These are phyloP conservation scores for Luperina testacea DNA, from an alignment of 2,888 invertebrate species.

Conservation along the genomic window DNA sequence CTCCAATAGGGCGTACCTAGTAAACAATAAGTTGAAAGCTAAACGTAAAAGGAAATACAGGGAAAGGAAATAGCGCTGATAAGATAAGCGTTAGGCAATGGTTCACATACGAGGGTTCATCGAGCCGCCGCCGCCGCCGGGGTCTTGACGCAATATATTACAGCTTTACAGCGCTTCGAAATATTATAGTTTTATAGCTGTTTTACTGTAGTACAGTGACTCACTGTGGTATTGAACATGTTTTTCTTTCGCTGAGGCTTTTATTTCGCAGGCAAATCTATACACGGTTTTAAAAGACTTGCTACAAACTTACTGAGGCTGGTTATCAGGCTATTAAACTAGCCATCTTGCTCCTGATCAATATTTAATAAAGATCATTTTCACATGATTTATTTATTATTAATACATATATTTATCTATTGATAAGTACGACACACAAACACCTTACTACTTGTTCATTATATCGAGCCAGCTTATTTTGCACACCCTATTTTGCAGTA, in stretches of 20 bases:
- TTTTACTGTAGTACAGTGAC: conserved; percentile 1
- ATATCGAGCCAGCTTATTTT: background rate
- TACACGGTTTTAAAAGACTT: background rate
- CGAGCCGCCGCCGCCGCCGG: conserved; percentile 33
- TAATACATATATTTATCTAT: too few species aligned
- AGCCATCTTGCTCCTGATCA: background rate
- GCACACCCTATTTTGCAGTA: too few species aligned
- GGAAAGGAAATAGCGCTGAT: conserved; percentile 54
- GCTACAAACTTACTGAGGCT: background rate
- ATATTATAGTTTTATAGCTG: conserved; percentile 45
- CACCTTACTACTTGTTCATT: too few species aligned
- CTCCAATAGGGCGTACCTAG: too few species aligned
- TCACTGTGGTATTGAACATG: background rate
- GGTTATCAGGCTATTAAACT: background rate
- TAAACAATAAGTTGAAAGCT: conserved; percentile 47
- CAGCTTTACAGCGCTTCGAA: conserved; percentile 14
- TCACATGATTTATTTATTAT: too few species aligned
- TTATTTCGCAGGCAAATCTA: background rate
- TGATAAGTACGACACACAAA: too few species aligned
- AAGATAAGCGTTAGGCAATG: conserved; percentile 51
- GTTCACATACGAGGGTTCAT: conserved; percentile 40
- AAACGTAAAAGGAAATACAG: conserved; percentile 38
- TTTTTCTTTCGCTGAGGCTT: background rate
- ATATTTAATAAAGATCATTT: too few species aligned
- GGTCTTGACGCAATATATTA: conserved; percentile 31